A percentile compares a stretch with the other conserved stretches of the same genome.
Evolutionary conservation across 1,140 invertebrate species (phyloP).

Genomic region (Calliphora vicina): DNA sequence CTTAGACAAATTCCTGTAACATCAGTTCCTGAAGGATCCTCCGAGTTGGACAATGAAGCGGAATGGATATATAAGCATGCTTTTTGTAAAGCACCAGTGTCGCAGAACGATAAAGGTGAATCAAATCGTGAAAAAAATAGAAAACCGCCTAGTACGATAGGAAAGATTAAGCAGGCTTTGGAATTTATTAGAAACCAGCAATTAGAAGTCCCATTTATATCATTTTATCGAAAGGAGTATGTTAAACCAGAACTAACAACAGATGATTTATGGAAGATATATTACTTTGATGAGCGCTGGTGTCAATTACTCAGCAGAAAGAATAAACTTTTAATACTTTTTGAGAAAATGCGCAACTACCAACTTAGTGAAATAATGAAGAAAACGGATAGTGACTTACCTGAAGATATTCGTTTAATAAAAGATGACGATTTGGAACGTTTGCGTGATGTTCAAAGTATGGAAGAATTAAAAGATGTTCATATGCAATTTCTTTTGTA

Average conservation of each 20-base stretch:
- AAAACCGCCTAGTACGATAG: slow-evolving; percentile 67
- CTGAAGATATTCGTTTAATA: slow-evolving; percentile 82
- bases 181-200: slow-evolving; percentile 96
- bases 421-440: slow-evolving; percentile 88
- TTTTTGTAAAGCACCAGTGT: slow-evolving; percentile 84
- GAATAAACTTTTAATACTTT: slow-evolving; percentile 80
- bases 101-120: slow-evolving; percentile 72
- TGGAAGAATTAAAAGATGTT: slow-evolving; percentile 91
- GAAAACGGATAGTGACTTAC: slow-evolving; percentile 83
- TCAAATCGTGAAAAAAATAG: slow-evolving; percentile 52
- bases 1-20: slow-evolving; percentile 87
- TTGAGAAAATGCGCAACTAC: slow-evolving; percentile 93
- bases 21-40: slow-evolving; percentile 80
- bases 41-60: slow-evolving; percentile 93
- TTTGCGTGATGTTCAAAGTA: slow-evolving; percentile 80
- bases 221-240: slow-evolving; percentile 98
- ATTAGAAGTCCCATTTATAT: slow-evolving; percentile 97
- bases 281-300: slow-evolving; percentile 96
- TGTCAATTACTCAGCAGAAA: slow-evolving; percentile 91
- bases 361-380: slow-evolving; percentile 86
- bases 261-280: slow-evolving; percentile 97
- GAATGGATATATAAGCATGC: slow-evolving; percentile 98
- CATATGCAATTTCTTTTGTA: slow-evolving; percentile 94
- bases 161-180: slow-evolving; percentile 92
- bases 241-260: slow-evolving; percentile 93